phyloP scores from a whole-genome alignment of 2,797 vertebrate genomes.

The Microctenopoma stevenorrisi region DNA sequence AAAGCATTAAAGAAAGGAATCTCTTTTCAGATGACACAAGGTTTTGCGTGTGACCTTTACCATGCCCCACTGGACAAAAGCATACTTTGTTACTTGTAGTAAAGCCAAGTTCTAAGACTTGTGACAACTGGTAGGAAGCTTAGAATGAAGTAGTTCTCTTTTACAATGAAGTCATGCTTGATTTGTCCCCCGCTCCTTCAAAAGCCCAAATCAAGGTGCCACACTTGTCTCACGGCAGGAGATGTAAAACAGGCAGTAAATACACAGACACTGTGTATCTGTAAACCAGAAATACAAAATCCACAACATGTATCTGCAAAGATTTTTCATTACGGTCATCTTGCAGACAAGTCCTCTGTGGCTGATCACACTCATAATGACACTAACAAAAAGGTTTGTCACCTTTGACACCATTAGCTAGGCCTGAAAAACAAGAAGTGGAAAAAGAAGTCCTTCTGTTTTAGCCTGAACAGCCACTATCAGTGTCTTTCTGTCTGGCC shows the following conservation, averaged over 20 bases:
- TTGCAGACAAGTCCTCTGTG: background rate
- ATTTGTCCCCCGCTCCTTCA: slow-evolving; percentile 3
- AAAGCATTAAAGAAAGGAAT: background rate
- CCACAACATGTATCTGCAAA: background rate
- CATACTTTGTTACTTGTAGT: background rate
- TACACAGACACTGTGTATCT: background rate
- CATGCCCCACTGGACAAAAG: background rate
- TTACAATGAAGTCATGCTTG: background rate
- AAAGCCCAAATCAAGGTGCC: background rate
- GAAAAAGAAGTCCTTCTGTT: slow-evolving; percentile 50
- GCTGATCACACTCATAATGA: background rate
- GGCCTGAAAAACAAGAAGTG: slow-evolving; percentile 43
- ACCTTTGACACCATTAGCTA: slow-evolving; percentile 16
- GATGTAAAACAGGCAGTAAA: background rate
- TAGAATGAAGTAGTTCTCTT: background rate
- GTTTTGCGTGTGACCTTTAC: background rate
- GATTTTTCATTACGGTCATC: background rate
- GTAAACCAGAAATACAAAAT: background rate
- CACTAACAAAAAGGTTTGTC: slow-evolving; percentile 8
- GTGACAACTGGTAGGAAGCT: background rate
- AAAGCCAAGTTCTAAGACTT: background rate
- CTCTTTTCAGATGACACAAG: background rate
- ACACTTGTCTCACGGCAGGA: background rate
- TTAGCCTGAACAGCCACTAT: background rate
- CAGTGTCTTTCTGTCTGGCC: background rate